Evolutionary conservation across 2,888 invertebrate genomes (phyloP).

Genomic region (Acronicta leporina): DNA sequence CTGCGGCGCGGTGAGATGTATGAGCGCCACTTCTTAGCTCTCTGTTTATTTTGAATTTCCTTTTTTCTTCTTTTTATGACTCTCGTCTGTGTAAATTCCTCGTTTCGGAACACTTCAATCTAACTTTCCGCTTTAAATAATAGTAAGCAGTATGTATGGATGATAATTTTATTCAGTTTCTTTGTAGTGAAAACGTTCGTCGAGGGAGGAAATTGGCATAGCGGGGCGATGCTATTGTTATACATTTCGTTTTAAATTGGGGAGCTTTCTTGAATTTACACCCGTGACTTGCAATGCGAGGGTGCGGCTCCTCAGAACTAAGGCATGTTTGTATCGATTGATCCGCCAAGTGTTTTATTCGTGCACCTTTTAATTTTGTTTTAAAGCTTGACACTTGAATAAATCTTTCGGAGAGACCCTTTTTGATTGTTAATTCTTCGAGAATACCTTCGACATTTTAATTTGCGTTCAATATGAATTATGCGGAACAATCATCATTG

Average conservation of each 20-base stretch:
- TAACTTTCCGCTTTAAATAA: slow-evolving; percentile 72
- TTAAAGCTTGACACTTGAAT: slow-evolving; percentile 60
- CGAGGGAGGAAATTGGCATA: slow-evolving; percentile 86
- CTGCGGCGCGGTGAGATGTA: slow-evolving; percentile 67
- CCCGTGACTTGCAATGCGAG: slow-evolving; percentile 85
- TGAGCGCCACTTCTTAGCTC: slow-evolving; percentile 67
- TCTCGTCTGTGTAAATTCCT: slow-evolving; percentile 55
- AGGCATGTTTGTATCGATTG: slow-evolving; percentile 71
- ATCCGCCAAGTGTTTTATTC: slow-evolving; percentile 66
- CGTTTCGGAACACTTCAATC: slow-evolving; percentile 65
- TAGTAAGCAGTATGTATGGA: slow-evolving; percentile 67
- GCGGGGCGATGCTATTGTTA: slow-evolving; percentile 84
- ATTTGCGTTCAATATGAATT: slow-evolving; percentile 72
- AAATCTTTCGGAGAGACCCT: slow-evolving; percentile 54
- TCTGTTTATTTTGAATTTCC: slow-evolving; percentile 64
- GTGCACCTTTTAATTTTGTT: slow-evolving; percentile 60
- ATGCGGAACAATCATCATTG: slow-evolving; percentile 74
- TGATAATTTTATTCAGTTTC: slow-evolving; percentile 85
- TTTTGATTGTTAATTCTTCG: slow-evolving; percentile 53
- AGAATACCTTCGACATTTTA: slow-evolving; percentile 61
- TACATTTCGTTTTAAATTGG: slow-evolving; percentile 87
- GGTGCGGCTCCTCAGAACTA: slow-evolving; percentile 62
- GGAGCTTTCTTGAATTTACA: slow-evolving; percentile 88
- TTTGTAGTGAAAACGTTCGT: slow-evolving; percentile 78
- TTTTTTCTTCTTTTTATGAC: slow-evolving; percentile 54